Percentiles rank a stretch among this genome's conserved stretches.
phyloP scores from a whole-genome alignment of 2,113 vertebrate genomes.

The Corythaeola cristata region DNA sequence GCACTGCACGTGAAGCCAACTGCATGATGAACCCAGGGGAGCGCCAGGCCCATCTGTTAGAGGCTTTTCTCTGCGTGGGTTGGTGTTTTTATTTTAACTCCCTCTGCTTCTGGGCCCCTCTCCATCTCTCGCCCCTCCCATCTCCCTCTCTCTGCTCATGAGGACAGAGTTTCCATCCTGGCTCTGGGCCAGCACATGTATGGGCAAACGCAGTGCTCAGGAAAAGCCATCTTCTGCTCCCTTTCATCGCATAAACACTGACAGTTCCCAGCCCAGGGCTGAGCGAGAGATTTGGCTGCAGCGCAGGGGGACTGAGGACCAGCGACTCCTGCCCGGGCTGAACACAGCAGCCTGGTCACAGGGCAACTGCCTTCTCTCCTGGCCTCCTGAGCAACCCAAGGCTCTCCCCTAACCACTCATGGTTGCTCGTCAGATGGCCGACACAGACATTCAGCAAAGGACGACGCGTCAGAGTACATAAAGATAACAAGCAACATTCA shows the following conservation, averaged over 20 bases:
- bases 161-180: constrained; percentile 76
- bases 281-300: background rate
- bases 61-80: background rate
- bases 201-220: constrained; percentile 65
- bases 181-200: constrained; percentile 64
- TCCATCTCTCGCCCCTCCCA: constrained; percentile 32
- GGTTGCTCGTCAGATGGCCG: accelerated
- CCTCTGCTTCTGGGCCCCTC: constrained; percentile 55
- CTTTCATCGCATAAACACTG: background rate
- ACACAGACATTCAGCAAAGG: background rate
- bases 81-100: constrained; percentile 31
- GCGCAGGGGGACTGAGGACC: background rate
- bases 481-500: background rate
- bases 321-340: background rate
- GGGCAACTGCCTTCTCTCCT: background rate
- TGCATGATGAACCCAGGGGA: background rate
- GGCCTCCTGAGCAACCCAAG: background rate
- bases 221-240: constrained; percentile 72
- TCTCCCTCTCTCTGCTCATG: constrained; percentile 63
- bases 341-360: background rate
- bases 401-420: background rate
- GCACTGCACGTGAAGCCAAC: background rate
- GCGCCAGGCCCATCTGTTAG: background rate
- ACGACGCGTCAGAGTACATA: background rate
- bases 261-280: background rate